Evolutionary conservation across 2,113 vertebrate genomes (phyloP), one percentile per base, ranked within the genome.

Genomic region (Tachysurus vachellii): DNA sequence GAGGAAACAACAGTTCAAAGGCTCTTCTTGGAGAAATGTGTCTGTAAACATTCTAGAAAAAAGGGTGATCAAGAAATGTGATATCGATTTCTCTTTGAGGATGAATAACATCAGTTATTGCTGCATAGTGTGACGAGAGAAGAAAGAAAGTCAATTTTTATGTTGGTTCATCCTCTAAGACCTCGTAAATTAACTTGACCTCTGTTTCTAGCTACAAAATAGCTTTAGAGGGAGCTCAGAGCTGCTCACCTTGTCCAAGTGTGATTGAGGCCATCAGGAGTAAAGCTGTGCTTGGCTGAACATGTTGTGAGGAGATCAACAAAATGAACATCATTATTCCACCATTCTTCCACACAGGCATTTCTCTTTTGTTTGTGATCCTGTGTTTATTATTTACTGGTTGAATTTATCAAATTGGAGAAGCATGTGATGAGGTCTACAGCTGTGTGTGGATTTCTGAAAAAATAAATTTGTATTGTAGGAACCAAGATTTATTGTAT

Each of bases 401-500:
- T 83, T 85, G 76, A 88, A 87, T 82, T 85, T 50, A 87, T 87
- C 76, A 88, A 84, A 89, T 88, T 84, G 70, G 68, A 86, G 83
- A 89, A 88, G 86, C 83, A 88, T 88, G 88, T 66, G 61, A 83
- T 62, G 44, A 85, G 47, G 62, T 28, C 82, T 86, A 54, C 66
- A 53, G 83, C 86, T 54, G 53, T 76, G 26, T 73, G 70, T 79
- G 57, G 84, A 88, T 85, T 64, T 79, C 80, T 73, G 36, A n/a
- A 68, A 76, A 36, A 71, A 77, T 53, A 50, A n/a, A 17, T 16
- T 28, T 26, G 7, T 81, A 83, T 75, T 61, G 80, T 82, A 79
- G 80, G 87, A 90, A 86, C 44, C 66, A 80, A 85, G 88, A 90
- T 89, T 90, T 86, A 85, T 86, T 70, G 75, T 88, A 84, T 90